A percentile compares a stretch with the other conserved stretches of the same genome.
These are phyloP conservation scores for Tenualosa thibaudeaui DNA, from an alignment of 2,797 vertebrate species.

Conservation along the genomic window DNA sequence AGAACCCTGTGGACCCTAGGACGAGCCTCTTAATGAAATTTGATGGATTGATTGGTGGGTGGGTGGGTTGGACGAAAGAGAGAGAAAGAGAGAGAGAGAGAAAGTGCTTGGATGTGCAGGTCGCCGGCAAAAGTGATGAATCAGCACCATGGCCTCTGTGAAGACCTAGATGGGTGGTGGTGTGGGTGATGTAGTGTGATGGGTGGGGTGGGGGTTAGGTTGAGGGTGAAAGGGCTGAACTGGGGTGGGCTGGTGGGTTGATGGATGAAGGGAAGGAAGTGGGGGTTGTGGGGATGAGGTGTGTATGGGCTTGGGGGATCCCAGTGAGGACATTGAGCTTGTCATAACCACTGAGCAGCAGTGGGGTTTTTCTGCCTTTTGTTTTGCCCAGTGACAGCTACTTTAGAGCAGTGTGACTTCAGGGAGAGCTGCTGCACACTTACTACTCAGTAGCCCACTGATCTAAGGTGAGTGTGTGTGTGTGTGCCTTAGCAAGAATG, in stretches of 20 bases:
- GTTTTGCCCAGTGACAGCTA: constrained; percentile 17
- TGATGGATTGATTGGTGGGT: constrained; percentile 46
- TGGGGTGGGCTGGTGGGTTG: neutral
- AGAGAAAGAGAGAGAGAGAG: neutral
- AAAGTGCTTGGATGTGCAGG: constrained; percentile 37
- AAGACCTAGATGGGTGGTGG: constrained; percentile 39
- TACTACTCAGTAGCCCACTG: neutral
- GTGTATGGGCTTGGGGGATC: neutral
- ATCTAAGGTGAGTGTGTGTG: neutral
- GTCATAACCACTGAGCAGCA: constrained; percentile 22
- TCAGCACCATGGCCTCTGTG: constrained; percentile 55
- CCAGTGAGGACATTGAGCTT: neutral
- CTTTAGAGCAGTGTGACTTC: neutral
- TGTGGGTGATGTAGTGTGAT: neutral
- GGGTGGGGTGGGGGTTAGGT: neutral
- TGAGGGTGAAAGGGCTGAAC: neutral
- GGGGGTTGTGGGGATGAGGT: no score
- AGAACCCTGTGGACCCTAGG: neutral
- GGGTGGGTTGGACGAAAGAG: neutral
- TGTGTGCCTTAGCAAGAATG: neutral
- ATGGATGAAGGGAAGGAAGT: neutral
- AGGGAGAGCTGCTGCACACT: neutral
- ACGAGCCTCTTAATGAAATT: constrained; percentile 37
- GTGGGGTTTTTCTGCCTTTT: constrained; percentile 4
- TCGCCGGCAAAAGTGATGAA: constrained; percentile 48